Percentiles rank a stretch among this genome's conserved stretches.
These are phyloP conservation scores for Mola mola DNA, from an alignment of 2,113 vertebrate genomes.

Conservation along the genomic window DNA sequence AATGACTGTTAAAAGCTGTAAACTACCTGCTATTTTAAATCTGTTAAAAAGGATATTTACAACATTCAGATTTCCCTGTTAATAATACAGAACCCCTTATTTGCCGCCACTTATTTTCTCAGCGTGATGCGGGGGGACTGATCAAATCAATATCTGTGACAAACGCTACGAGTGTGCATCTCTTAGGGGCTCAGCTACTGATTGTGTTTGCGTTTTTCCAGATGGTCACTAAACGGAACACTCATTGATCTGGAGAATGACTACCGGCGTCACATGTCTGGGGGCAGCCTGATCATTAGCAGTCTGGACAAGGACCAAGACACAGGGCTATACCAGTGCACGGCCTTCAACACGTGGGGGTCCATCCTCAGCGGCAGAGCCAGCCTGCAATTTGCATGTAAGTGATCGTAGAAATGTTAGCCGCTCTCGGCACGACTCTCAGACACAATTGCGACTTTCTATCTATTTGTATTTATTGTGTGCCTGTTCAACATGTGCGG, in stretches of 20 bases:
- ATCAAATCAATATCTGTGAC: conserved; percentile 74
- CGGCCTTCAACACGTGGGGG: conserved; percentile 81
- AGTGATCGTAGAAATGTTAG: conserved; percentile 68
- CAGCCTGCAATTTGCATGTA: conserved; percentile 88
- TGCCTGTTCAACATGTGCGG: conserved; percentile 18
- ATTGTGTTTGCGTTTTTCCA: conserved; percentile 87
- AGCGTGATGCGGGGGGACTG: conserved; percentile 55
- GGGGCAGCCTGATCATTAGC: conserved; percentile 85
- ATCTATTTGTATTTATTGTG: conserved; percentile 29
- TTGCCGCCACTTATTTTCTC: conserved; percentile 55
- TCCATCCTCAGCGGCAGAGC: conserved; percentile 85
- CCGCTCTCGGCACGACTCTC: conserved; percentile 5
- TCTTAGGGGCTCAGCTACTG: conserved; percentile 70
- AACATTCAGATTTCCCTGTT: conserved; percentile 8
- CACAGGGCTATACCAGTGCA: conserved; percentile 85
- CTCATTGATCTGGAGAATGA: conserved; percentile 83
- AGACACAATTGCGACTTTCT: conserved; percentile 31
- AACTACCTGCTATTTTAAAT: not conserved
- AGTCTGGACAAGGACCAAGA: conserved; percentile 85
- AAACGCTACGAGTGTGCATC: conserved; percentile 69
- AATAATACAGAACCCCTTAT: conserved; percentile 41
- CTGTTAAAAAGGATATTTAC: not conserved
- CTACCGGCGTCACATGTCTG: conserved; percentile 83
- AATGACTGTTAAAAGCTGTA: conserved; percentile 11
- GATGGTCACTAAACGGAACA: conserved; percentile 90